Conservation (phyloP, 2,888 invertebrate species). For the Chrysolina haemoptera region DNA sequence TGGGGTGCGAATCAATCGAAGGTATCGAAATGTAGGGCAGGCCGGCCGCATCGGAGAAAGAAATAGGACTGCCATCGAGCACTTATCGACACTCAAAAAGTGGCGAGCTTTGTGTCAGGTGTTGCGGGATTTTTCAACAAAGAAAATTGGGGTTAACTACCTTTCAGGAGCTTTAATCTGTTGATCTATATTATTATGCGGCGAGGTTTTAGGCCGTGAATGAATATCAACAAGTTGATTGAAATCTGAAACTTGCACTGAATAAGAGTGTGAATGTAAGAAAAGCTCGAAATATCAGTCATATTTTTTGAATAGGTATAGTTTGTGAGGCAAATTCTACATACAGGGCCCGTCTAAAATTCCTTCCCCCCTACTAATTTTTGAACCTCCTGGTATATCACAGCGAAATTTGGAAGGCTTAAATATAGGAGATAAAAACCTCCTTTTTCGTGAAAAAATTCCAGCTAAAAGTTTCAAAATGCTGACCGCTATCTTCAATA, state of each 20-base stretch:
- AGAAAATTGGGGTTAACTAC: constrained; percentile 51
- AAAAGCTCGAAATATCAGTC: background rate
- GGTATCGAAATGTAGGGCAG: constrained; percentile 46
- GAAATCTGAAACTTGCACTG: constrained; percentile 35
- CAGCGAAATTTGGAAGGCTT: too few species aligned
- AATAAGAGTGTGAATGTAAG: background rate
- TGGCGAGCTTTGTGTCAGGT: constrained; percentile 52
- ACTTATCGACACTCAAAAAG: constrained; percentile 56
- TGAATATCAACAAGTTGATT: constrained; percentile 36
- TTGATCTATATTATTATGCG: constrained; percentile 53
- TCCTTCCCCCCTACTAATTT: too few species aligned
- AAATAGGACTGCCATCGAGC: constrained; percentile 37
- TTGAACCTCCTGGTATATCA: too few species aligned
- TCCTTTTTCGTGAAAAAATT: too few species aligned
- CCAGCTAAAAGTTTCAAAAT: too few species aligned
- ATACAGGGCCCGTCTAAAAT: too few species aligned
- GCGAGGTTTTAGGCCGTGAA: constrained; percentile 40
- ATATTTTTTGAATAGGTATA: too few species aligned
- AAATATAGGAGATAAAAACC: too few species aligned
- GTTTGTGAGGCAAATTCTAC: too few species aligned
- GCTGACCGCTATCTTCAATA: too few species aligned
- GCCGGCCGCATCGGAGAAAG: constrained; percentile 26
- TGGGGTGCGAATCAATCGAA: constrained; percentile 43
- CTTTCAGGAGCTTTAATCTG: constrained; percentile 51
- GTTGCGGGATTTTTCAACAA: constrained; percentile 52